Conservation (phyloP, 2,797 vertebrate species). For the Myripristis murdjan region DNA sequence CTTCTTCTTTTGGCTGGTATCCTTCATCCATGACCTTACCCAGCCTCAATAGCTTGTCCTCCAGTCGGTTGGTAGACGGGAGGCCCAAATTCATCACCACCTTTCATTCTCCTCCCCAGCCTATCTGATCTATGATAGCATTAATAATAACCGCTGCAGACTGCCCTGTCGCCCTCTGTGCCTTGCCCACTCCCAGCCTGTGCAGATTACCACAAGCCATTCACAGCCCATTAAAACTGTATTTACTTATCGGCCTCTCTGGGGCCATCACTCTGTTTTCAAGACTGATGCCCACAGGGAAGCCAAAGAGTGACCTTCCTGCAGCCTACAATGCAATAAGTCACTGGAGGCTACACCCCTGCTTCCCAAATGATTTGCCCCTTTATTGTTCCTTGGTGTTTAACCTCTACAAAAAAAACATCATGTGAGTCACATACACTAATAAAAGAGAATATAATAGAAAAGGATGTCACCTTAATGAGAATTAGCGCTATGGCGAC, state of each 20-base stretch:
- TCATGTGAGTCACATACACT: slow-evolving; percentile 12
- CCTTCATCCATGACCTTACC: slow-evolving; percentile 79
- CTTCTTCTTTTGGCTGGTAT: slow-evolving; percentile 64
- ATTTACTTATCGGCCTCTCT: slow-evolving; percentile 87
- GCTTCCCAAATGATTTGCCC: slow-evolving; percentile 43
- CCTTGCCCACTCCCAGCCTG: slow-evolving; percentile 66
- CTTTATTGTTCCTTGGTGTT: slow-evolving; percentile 32
- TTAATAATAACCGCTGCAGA: slow-evolving; percentile 84
- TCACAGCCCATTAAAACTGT: slow-evolving; percentile 85
- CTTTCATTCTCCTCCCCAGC: slow-evolving; percentile 76
- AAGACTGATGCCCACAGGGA: slow-evolving; percentile 78
- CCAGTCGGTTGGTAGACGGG: slow-evolving; percentile 69
- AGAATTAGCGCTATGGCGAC: neutral
- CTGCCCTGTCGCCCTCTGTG: slow-evolving; percentile 74
- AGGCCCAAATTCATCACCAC: slow-evolving; percentile 80
- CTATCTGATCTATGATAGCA: slow-evolving; percentile 87
- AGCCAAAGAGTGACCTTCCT: slow-evolving; percentile 81
- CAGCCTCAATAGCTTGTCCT: slow-evolving; percentile 68
- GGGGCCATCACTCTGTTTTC: slow-evolving; percentile 81
- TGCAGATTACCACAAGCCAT: slow-evolving; percentile 82
- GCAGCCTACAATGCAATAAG: slow-evolving; percentile 51
- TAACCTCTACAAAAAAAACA: slow-evolving; percentile 37
- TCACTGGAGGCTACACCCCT: slow-evolving; percentile 40
- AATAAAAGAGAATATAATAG: slow-evolving; percentile 1
- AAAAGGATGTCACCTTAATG: slow-evolving; percentile 1